A percentile compares a stretch with the other conserved stretches of the same genome.
Evolutionary conservation across 2,113 vertebrate genomes (phyloP).

Genomic region (Embiotoca jacksoni): DNA sequence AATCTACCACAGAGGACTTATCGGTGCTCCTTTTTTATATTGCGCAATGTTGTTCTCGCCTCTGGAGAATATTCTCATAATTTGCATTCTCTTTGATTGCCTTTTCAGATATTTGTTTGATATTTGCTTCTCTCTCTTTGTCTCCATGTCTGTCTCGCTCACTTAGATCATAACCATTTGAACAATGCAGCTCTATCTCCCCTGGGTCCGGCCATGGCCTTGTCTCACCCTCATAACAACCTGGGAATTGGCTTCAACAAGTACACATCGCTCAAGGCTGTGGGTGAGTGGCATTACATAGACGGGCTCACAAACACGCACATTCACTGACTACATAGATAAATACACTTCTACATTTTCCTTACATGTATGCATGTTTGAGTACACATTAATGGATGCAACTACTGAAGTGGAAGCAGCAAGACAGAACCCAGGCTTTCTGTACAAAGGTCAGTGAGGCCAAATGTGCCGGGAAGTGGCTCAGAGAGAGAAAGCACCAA

Average conservation of each 20-base stretch:
- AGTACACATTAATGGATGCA: slow-evolving; percentile 1
- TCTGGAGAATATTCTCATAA: slow-evolving; percentile 7
- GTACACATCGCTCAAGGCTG: slow-evolving; percentile 83
- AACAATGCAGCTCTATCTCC: slow-evolving; percentile 83
- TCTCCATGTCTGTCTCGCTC: slow-evolving; percentile 28
- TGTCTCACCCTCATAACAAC: slow-evolving; percentile 87
- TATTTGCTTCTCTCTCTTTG: slow-evolving; percentile 20
- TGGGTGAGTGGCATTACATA: slow-evolving; percentile 73
- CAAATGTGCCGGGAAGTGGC: background rate
- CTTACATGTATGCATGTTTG: background rate
- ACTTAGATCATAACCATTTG: slow-evolving; percentile 83
- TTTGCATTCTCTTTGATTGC: slow-evolving; percentile 1
- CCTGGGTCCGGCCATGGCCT: slow-evolving; percentile 81
- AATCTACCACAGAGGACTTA: background rate
- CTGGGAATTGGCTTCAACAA: slow-evolving; percentile 85
- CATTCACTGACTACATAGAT: slow-evolving; percentile 6
- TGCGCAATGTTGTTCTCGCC: background rate
- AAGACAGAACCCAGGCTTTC: background rate
- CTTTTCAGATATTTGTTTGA: slow-evolving; percentile 11
- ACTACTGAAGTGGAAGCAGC: background rate
- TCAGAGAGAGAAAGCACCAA: slow-evolving; percentile 7
- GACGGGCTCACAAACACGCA: slow-evolving; percentile 14
- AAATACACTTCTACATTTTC: background rate
- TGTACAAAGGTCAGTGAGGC: background rate
- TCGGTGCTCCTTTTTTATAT: slow-evolving; percentile 1